Conservation (phyloP, 2,888 invertebrate species). For the Drosophila putrida region DNA sequence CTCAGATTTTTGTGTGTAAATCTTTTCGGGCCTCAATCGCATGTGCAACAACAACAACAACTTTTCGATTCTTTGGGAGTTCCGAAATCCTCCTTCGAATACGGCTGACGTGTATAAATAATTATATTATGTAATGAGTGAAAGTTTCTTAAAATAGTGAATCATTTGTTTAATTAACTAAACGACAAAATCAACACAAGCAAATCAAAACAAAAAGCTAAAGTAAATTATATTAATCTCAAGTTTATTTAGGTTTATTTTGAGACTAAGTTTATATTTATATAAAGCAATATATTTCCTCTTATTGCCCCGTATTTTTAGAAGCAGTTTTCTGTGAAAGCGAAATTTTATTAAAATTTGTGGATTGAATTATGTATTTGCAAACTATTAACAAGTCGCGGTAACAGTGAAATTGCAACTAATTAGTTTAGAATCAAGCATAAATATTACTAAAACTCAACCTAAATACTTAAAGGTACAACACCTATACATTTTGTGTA, state of each 20-base stretch:
- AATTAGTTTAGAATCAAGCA: too few species aligned
- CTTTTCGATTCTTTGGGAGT: conserved; percentile 12
- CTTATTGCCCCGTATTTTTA: not conserved
- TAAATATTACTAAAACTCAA: too few species aligned
- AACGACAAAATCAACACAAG: not conserved
- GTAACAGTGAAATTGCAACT: too few species aligned
- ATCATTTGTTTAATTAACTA: not conserved
- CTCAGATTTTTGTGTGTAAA: conserved; percentile 41
- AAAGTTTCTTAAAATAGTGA: conserved; percentile 1
- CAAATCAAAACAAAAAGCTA: not conserved
- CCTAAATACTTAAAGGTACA: too few species aligned
- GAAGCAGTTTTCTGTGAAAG: not conserved
- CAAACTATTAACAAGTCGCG: too few species aligned
- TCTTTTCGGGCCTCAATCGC: conserved; percentile 3
- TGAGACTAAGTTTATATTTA: not conserved
- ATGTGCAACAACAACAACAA: conserved; percentile 10
- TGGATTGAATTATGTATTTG: not conserved
- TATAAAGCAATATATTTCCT: not conserved
- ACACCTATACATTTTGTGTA: too few species aligned
- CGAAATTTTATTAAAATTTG: not conserved
- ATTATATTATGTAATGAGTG: not conserved
- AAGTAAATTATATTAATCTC: conserved; percentile 6
- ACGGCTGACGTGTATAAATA: conserved; percentile 52
- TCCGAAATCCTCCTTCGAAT: conserved; percentile 48
- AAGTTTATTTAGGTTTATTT: not conserved